phyloP scores from a whole-genome alignment of 2,113 vertebrate species.

The Pandion haliaetus region DNA sequence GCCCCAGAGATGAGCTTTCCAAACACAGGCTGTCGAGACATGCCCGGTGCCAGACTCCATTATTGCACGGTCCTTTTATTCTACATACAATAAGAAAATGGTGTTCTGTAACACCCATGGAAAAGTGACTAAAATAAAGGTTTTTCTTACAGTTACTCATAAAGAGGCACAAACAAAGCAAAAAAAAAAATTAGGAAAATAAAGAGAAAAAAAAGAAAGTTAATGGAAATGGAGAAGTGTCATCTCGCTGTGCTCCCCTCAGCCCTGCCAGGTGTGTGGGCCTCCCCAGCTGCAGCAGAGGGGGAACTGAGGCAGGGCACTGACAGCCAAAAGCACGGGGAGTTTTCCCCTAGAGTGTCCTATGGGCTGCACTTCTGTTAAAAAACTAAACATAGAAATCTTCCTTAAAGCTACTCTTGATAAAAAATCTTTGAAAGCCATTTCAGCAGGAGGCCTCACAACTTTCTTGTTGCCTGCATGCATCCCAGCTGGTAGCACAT shows the following conservation, averaged over 20 bases:
- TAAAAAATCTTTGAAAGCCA: neutral
- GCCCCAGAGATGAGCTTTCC: neutral
- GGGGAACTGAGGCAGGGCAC: neutral
- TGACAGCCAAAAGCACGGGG: neutral
- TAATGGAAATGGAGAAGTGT: neutral
- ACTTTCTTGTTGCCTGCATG: neutral
- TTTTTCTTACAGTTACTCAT: neutral
- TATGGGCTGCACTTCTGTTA: neutral
- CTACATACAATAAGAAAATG: neutral
- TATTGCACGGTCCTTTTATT: neutral
- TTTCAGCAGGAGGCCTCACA: neutral
- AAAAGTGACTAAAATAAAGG: neutral
- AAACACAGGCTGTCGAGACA: neutral
- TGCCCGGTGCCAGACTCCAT: neutral
- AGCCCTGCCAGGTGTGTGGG: neutral
- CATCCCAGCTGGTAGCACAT: neutral
- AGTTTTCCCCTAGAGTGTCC: neutral
- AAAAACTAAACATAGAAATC: neutral
- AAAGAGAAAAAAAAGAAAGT: neutral
- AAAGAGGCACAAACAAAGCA: neutral
- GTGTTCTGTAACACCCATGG: neutral
- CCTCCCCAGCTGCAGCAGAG: too few species aligned
- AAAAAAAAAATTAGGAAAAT: neutral
- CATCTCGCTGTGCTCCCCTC: accelerated
- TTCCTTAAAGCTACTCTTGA: neutral